These are phyloP conservation scores for Notolepis coatsorum DNA, from an alignment of 2,797 vertebrate species.

Conservation along the genomic window DNA sequence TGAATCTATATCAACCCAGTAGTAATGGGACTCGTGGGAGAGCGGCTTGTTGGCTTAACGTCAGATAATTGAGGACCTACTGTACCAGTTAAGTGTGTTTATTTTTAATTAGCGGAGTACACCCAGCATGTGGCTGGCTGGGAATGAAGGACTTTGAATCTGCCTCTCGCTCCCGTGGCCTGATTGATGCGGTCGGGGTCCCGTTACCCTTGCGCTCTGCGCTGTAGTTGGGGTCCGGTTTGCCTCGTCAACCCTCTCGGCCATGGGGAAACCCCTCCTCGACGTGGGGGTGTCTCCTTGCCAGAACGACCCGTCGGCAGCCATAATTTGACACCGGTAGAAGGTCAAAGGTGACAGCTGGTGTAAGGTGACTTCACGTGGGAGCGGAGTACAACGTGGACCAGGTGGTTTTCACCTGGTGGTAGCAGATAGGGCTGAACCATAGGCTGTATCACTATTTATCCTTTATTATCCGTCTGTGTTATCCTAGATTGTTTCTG, in stretches of 20 bases:
- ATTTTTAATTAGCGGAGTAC: conserved; percentile 17
- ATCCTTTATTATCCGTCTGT: no score
- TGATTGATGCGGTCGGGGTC: conserved; percentile 33
- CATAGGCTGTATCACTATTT: no score
- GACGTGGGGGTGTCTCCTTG: conserved; percentile 64
- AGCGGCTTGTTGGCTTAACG: neutral
- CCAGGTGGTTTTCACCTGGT: conserved; percentile 8
- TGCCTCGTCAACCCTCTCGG: conserved; percentile 47
- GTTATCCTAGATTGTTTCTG: no score
- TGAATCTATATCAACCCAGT: no score
- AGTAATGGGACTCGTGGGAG: no score
- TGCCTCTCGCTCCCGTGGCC: conserved; percentile 36
- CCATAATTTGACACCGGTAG: conserved; percentile 71
- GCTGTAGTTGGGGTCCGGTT: conserved; percentile 30
- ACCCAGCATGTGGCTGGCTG: conserved; percentile 3
- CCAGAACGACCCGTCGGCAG: conserved; percentile 61
- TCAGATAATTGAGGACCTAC: neutral
- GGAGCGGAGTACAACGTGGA: conserved; percentile 22
- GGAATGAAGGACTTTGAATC: conserved; percentile 4
- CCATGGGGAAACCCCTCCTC: conserved; percentile 76
- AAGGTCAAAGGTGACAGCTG: conserved; percentile 72
- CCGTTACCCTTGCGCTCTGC: conserved; percentile 35
- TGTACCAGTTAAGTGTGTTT: conserved; percentile 14
- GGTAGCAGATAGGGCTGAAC: no score
- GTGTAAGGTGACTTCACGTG: conserved; percentile 57